Conservation (phyloP, 2,797 vertebrate species). For the Gambelia wislizenii region DNA sequence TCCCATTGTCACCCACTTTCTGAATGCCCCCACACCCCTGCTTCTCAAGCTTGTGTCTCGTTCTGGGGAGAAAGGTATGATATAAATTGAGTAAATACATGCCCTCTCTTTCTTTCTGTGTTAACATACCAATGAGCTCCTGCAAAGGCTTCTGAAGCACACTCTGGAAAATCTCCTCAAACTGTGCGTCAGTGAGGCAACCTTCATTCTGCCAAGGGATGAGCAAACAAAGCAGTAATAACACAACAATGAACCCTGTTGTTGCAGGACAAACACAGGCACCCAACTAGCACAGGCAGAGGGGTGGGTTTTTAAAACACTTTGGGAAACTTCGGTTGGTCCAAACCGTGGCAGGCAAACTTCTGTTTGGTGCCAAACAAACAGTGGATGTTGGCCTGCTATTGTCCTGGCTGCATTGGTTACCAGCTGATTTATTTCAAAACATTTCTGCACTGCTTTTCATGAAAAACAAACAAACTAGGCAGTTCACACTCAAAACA, state of each 20-base stretch:
- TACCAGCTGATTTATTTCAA: not conserved
- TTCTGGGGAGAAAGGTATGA: too few relatives aligned
- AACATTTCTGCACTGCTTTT: not conserved
- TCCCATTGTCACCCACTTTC: not conserved
- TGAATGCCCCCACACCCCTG: too few relatives aligned
- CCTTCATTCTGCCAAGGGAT: slow-evolving; percentile 61
- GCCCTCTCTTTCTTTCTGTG: too few relatives aligned
- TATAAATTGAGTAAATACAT: too few relatives aligned
- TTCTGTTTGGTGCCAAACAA: not conserved
- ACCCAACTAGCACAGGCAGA: not conserved
- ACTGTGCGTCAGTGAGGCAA: slow-evolving; percentile 67
- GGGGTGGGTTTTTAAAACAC: not conserved
- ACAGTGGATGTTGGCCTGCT: not conserved
- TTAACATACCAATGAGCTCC: slow-evolving; percentile 66
- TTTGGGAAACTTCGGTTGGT: not conserved
- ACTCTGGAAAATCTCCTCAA: slow-evolving; percentile 73
- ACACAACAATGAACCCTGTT: not conserved
- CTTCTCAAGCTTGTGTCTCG: too few relatives aligned
- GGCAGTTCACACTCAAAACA: too few relatives aligned
- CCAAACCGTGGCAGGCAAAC: not conserved
- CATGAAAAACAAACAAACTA: too few relatives aligned
- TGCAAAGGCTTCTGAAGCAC: slow-evolving; percentile 70
- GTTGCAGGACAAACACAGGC: not conserved
- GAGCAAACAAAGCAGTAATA: not conserved
- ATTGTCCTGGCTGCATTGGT: not conserved